Evolutionary conservation across 2,113 vertebrate genomes (phyloP), one percentile per base, ranked within the genome.

Genomic region (Zeus faber): DNA sequence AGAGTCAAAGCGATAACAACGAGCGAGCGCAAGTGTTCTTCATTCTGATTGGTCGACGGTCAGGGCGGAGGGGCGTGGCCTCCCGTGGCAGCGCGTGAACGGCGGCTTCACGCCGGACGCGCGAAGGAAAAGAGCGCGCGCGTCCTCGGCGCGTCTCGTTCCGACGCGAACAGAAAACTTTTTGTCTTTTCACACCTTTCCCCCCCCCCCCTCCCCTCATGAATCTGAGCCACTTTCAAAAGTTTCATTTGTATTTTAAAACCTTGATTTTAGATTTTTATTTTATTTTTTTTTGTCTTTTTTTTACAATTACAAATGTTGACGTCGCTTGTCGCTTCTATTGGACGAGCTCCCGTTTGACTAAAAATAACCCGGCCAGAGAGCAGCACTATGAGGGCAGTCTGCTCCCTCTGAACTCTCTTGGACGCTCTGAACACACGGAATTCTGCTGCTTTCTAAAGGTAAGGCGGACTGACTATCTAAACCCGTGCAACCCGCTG

Each of bases 341-440:
- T 23, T 43, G 44, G 29, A 49, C 49, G 65, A n/a, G n/a, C 59
- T 63, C 51, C 54, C 43, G 21, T 60, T 60, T 4, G 55, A 54
- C 68, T 65, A 67, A 70, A 77, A 72, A 85, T 76, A 82, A 70
- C 65, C 33, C 22, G 45, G 11, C 55, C 17, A 29, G 23, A 40
- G n/a, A n/a, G 54, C 48, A 21, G 22, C 54, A 22, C 44, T 9
- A 43, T 72, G 73, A 55, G 45, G n/a, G 16, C 48, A 48, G 54
- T 21, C n/a, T 4, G 48, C 60, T 64, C 49, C 2, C 33, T 29
- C 47, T 39, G n/a, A n/a, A n/a, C 52, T 24, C 58, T 61, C 54
- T 75, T 40, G 65, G 39, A 37, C 13, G 40, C 20, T 6, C 25
- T 26, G 54, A 43, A 45, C 61, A 70, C 68, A 82, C 73, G 72